Base-by-base conservation (phyloP, 2,113 vertebrate genomes). In the Eptesicus fuscus region DNA sequence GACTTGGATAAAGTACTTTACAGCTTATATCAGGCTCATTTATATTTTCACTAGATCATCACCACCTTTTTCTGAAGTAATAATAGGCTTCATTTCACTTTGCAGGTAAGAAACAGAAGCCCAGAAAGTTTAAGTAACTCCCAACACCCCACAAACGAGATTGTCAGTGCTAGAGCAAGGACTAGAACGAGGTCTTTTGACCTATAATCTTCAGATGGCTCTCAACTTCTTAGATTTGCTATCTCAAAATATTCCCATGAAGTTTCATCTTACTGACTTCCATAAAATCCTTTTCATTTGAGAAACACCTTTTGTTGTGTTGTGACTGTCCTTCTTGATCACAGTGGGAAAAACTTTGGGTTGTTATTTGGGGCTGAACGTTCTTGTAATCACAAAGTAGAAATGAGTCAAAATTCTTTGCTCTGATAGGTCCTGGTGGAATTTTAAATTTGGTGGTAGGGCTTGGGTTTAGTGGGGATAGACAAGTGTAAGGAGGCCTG, bases 241-340 rank as follows among this genome's bases (percentile, higher is more conserved):
- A 18, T 40, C 32, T 91, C 5, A 61, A 22, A 73, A 40, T 91
- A 49, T 53, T 59, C 56, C 78, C 73, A 17, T 25, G 20, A 56
- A 70, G 37, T 90, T 90, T 90, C 67, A 61, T 53, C 32, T 63
- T 84, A 37, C 0, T 70, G 83, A 91, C 40, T 91, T 83, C 16
- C 6, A 69, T 76, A 65, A 40, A 67, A 73, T 65, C 35, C 17
- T 96, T 49, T 90, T n/a, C 47, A 67, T 83, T 92, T 91, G 71
- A 83, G 79, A 84, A 69, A 49, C 13, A 28, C 37, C 17, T 89
- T 86, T 91, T 88, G 86, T 96, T 30, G 37, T 88, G 83, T 96
- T 23, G 37, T 83, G 23, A 89, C 28, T 35, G 78, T 42, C 47
- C 9, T 88, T 76, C 1, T 42, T 78, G 78, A 9, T 85, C 49